Conservation (phyloP, 2,888 invertebrate genomes). For the Nephrotoma appendiculata region DNA sequence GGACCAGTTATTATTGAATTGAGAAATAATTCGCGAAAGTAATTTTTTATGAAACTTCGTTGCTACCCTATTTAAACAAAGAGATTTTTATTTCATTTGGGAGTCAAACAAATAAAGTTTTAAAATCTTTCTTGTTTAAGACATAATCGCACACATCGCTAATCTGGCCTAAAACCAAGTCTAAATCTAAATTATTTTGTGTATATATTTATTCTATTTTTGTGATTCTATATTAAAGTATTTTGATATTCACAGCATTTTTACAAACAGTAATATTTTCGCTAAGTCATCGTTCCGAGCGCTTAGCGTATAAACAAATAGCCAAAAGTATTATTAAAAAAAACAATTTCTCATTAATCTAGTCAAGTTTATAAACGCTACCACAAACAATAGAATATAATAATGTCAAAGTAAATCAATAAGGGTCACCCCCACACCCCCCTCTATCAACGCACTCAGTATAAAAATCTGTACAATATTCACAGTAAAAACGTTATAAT, state of each 20-base stretch:
- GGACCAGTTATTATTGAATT: slow-evolving; percentile 47
- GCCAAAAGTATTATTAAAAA: not conserved
- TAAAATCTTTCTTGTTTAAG: not conserved
- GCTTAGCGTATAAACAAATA: not conserved
- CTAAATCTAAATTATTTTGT: not conserved
- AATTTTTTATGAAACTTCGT: not conserved
- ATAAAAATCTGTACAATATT: not conserved
- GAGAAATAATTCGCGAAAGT: slow-evolving; percentile 24
- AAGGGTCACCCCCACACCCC: not conserved
- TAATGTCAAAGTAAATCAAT: not conserved
- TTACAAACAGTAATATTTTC: not conserved
- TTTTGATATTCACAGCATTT: not conserved
- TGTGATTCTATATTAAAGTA: not conserved
- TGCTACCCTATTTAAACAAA: not conserved
- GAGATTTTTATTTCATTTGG: not conserved
- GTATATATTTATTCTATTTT: not conserved
- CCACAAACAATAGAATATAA: not conserved
- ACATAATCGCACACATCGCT: not conserved
- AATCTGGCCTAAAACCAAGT: not conserved
- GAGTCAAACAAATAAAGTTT: not conserved
- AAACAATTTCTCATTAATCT: not conserved
- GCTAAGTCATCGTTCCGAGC: not conserved
- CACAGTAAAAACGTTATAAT: not conserved
- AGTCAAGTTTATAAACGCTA: not conserved
- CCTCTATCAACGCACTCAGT: no score